Base-by-base conservation (phyloP, 2,113 vertebrate species). In the Hyaena hyaena region DNA sequence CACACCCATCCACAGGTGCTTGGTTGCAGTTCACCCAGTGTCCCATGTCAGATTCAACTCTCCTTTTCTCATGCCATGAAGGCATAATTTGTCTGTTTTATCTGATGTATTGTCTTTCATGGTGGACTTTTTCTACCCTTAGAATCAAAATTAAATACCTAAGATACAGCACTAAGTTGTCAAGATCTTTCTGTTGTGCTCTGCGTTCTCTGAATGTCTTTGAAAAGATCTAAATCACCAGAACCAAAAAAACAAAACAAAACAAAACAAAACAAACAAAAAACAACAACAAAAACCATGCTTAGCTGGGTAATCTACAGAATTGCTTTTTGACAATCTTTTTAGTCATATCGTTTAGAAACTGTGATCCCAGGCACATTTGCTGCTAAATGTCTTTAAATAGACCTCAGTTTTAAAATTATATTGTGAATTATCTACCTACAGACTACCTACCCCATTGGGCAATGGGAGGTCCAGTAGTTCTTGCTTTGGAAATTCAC, bases 91-190 rank as follows among this genome's bases (percentile, higher is more conserved):
- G 2, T 45, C 24, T 39, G 39, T 77, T 86, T 84, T 33, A 21
- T 66, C 43, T 69, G 79, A 81, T 33, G 5, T 73, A 16, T 15
- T 21, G 12, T 48, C 65, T 48, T 93, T 45, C 71, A 39, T 24
- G 16, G 31, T 80, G 50, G 45, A 35, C 61, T 73, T 50, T 92
- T 61, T 81, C 86, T 87, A 31, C 3, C 33, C 0, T 26, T 63
- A 69, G 23, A 53, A 81, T 92, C 24, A 69, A 17, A 80, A 86
- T 48, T 43, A 73, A 81, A 66, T 82, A 71, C 16, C 73, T 80
- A 65, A n/a, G 14, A n/a, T 65, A 33, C 28, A 65, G n/a, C 43
- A 28, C 33, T 77, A 31, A 61, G 10, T 61, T 61, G 23, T 85
- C 79, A 93, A 31, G 23, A 53, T 69, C 63, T 74, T 83, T 84